Evolutionary conservation across 2,888 invertebrate genomes (phyloP).

Genomic region (Sialis lutaria): DNA sequence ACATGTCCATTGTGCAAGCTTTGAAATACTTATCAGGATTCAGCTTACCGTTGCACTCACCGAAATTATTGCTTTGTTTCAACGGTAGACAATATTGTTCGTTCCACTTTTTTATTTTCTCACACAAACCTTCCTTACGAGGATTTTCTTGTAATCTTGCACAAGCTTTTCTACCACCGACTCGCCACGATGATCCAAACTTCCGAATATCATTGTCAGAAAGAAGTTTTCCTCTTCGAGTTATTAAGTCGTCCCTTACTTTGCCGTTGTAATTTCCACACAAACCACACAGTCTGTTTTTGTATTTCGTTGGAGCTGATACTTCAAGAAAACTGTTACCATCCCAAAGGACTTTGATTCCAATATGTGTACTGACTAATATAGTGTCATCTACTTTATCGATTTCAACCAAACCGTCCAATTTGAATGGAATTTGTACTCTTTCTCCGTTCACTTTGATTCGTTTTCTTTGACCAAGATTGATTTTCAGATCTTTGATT

Average conservation of each 20-base stretch:
- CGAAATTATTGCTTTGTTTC: conserved; percentile 38
- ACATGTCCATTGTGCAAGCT: conserved; percentile 75
- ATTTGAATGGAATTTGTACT: conserved; percentile 49
- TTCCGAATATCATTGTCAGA: conserved; percentile 42
- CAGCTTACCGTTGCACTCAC: conserved; percentile 60
- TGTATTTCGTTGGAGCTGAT: conserved; percentile 57
- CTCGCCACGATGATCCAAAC: conserved; percentile 83
- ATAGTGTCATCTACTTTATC: conserved; percentile 49
- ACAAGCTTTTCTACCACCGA: conserved; percentile 63
- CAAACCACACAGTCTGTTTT: conserved; percentile 67
- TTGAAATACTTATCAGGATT: conserved; percentile 70
- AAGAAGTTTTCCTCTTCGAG: conserved; percentile 47
- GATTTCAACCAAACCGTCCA: conserved; percentile 38
- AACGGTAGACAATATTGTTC: conserved; percentile 20
- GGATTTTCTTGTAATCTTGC: conserved; percentile 32
- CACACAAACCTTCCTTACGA: conserved; percentile 26
- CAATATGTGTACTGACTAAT: conserved; percentile 48
- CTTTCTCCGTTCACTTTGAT: conserved; percentile 72
- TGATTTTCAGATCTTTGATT: conserved; percentile 56
- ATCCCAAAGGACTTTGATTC: conserved; percentile 80
- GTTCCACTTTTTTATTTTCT: conserved; percentile 22
- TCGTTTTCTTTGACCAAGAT: conserved; percentile 69
- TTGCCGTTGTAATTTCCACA: conserved; percentile 90
- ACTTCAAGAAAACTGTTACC: conserved; percentile 83
- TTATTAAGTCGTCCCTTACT: conserved; percentile 67